phyloP scores from a whole-genome alignment of 2,113 vertebrate species.

The Tyto alba region DNA sequence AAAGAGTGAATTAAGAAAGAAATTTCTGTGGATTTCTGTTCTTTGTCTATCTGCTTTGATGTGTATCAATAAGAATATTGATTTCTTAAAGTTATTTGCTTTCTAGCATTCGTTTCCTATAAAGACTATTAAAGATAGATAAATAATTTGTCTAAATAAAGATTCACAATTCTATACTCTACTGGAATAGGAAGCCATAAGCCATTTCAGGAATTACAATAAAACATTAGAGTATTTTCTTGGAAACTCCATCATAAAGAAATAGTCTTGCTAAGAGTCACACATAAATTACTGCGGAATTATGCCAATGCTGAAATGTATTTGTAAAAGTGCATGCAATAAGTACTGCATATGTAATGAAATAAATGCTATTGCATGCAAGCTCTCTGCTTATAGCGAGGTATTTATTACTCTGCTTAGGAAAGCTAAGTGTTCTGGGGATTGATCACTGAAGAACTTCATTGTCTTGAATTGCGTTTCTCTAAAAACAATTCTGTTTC shows the following conservation, averaged over 20 bases:
- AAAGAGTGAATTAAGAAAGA: background rate
- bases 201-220: conserved; percentile 40
- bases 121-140: conserved; percentile 56
- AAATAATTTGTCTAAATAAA: conserved; percentile 55
- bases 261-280: conserved; percentile 28
- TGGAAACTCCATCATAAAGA: conserved; percentile 47
- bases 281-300: conserved; percentile 41
- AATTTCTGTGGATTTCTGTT: background rate
- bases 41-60: background rate
- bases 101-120: conserved; percentile 38
- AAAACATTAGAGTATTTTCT: conserved; percentile 48
- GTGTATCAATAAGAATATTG: background rate
- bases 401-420: conserved; percentile 52
- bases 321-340: conserved; percentile 38
- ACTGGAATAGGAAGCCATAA: conserved; percentile 38
- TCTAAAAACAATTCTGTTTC: conserved; percentile 12
- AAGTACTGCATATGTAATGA: conserved; percentile 57
- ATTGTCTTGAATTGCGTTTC: conserved; percentile 48
- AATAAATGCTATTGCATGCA: conserved; percentile 42
- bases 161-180: conserved; percentile 31
- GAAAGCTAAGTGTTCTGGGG: conserved; percentile 40
- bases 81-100: conserved; percentile 25
- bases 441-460: conserved; percentile 55
- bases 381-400: conserved; percentile 7
- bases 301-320: conserved; percentile 47